phyloP scores from a whole-genome alignment of 2,888 invertebrate genomes.

The Nephrotoma flavescens region DNA sequence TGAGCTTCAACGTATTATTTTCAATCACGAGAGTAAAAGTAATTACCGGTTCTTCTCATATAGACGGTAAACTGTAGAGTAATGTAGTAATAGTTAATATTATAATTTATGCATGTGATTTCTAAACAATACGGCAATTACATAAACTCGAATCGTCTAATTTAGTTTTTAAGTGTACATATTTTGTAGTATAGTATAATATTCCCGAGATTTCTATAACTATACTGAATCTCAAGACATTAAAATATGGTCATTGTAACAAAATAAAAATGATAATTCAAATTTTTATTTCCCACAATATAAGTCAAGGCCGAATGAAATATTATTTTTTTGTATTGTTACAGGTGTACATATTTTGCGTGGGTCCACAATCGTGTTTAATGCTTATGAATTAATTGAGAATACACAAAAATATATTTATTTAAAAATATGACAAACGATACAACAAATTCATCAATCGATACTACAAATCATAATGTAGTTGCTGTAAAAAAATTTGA shows the following conservation, averaged over 20 bases:
- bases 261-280: not conserved
- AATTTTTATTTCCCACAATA: not conserved
- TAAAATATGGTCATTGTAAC: not conserved
- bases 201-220: not conserved
- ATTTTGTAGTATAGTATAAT: not conserved
- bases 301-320: not conserved
- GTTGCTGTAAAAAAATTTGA: constrained; percentile 16
- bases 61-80: not conserved
- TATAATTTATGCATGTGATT: not conserved
- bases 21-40: not conserved
- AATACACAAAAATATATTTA: not conserved
- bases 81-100: not conserved
- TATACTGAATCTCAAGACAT: not conserved
- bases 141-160: not conserved
- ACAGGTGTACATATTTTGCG: not conserved
- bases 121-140: not conserved
- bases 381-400: not conserved
- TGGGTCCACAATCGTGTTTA: not conserved
- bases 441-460: not conserved
- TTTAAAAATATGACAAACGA: not conserved
- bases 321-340: not conserved
- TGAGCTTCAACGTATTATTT: not conserved
- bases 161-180: not conserved
- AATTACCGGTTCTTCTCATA: not conserved
- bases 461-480: not conserved